Base-by-base conservation (phyloP, 2,113 vertebrate species). In the Xyliphius kryptos region DNA sequence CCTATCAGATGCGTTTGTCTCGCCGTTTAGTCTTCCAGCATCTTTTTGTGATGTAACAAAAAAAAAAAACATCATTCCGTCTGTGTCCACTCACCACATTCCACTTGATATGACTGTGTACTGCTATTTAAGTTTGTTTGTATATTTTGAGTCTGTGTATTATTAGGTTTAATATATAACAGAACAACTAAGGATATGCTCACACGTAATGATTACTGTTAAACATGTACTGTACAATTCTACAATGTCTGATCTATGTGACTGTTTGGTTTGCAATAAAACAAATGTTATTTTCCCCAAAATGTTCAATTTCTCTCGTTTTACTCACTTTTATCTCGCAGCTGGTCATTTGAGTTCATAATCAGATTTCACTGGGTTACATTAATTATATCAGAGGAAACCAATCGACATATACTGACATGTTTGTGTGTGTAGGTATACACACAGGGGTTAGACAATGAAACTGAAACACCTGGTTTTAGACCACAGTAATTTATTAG, bases 211-310 rank as follows among this genome's bases (percentile, higher is more conserved):
- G 74, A 89, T 89, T 89, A 80, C 86, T 87, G 89, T 88, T 86
- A 92, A 32, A 66, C 40, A 93, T 92, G 93, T 92, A 89, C 86
- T 91, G 88, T 97, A 95, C n/a, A 67, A 92, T 96, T 95, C 87
- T 89, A 88, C 89, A 90, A 92, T 90, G 90, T 91, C 91, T 82
- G 83, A 90, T 89, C 83, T 87, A 83, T 71, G 90, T 97, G 87
- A 90, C 88, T 90, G 88, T 87, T 86, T 80, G 87, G 92, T 97
- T 97, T 94, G 90, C 91, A 98, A 92, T 97, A 97, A 97, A 93
- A 77, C 81, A 78, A 84, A 82, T 82, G 85, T 83, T 86, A 86
- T 84, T 85, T 81, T 77, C 56, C 72, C 60, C 51, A 71, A 56
- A n/a, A n/a, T n/a, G n/a, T n/a, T n/a, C n/a, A n/a, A n/a, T n/a